These are phyloP conservation scores for Aphidius ervi DNA, from an alignment of 1,140 invertebrate genomes.

Conservation along the genomic window DNA sequence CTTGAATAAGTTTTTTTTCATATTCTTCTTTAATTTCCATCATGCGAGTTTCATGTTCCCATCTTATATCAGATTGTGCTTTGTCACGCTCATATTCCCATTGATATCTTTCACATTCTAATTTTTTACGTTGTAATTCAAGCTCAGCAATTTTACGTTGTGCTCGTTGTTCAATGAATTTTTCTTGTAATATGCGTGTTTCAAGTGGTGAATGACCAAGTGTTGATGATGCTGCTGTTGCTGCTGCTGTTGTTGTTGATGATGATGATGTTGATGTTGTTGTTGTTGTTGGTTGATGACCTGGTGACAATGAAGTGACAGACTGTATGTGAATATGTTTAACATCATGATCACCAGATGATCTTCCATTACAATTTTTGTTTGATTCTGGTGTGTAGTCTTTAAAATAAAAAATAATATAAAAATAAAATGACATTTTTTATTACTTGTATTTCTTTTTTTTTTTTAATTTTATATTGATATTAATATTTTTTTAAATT, in stretches of 20 bases:
- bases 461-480: too few species aligned
- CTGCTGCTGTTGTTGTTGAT: not conserved
- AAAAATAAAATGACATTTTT: too few species aligned
- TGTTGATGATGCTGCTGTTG: conserved; percentile 10
- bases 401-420: too few species aligned
- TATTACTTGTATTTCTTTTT: too few species aligned
- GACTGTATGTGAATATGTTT: too few species aligned
- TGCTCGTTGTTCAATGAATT: conserved; percentile 35
- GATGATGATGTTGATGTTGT: too few species aligned
- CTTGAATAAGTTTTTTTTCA: conserved; percentile 33
- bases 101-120: conserved; percentile 39
- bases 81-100: conserved; percentile 42
- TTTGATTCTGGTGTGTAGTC: too few species aligned
- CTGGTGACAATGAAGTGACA: too few species aligned
- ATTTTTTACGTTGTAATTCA: conserved; percentile 38
- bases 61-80: conserved; percentile 35
- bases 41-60: conserved; percentile 38
- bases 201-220: conserved; percentile 30
- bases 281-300: too few species aligned
- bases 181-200: conserved; percentile 41
- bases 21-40: conserved; percentile 42
- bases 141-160: conserved; percentile 36
- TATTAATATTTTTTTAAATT: too few species aligned
- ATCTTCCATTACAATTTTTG: too few species aligned
- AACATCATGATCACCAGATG: too few species aligned